Conservation (phyloP, 1,140 invertebrate species). For the Brachionus plicatilis region DNA sequence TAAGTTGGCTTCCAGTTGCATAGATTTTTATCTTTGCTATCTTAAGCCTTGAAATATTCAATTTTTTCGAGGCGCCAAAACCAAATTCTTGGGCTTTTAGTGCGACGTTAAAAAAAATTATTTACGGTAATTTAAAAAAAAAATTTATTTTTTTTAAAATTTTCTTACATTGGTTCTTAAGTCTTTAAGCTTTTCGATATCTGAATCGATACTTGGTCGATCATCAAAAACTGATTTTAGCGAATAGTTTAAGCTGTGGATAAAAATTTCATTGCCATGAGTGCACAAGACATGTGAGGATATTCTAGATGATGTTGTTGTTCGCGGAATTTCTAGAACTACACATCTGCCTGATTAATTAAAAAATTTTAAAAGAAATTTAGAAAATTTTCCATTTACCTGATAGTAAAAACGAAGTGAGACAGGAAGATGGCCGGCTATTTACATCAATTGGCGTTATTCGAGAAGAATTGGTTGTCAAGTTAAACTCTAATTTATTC, state of each 20-base stretch:
- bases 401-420: constrained; percentile 89
- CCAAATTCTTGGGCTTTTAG: too few relatives aligned
- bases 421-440: constrained; percentile 80
- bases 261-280: constrained; percentile 91
- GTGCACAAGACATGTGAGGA: constrained; percentile 85
- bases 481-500: neutral
- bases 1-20: too few relatives aligned
- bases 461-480: constrained; percentile 64
- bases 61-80: too few relatives aligned
- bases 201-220: constrained; percentile 87
- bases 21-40: too few relatives aligned
- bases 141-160: too few relatives aligned
- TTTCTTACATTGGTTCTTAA: constrained; percentile 60
- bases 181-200: constrained; percentile 85
- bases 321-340: constrained; percentile 84
- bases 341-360: constrained; percentile 64
- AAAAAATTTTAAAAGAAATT: neutral
- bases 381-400: constrained; percentile 58
- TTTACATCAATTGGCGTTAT: constrained; percentile 94
- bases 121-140: neutral
- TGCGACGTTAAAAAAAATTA: too few relatives aligned
- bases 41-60: too few relatives aligned
- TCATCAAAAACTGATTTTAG: constrained; percentile 82
- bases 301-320: constrained; percentile 71
- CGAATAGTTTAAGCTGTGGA: constrained; percentile 75